A percentile compares a stretch with the other conserved stretches of the same genome.
phyloP scores from a whole-genome alignment of 2,113 vertebrate species.

The Sakesphorus luctuosus region DNA sequence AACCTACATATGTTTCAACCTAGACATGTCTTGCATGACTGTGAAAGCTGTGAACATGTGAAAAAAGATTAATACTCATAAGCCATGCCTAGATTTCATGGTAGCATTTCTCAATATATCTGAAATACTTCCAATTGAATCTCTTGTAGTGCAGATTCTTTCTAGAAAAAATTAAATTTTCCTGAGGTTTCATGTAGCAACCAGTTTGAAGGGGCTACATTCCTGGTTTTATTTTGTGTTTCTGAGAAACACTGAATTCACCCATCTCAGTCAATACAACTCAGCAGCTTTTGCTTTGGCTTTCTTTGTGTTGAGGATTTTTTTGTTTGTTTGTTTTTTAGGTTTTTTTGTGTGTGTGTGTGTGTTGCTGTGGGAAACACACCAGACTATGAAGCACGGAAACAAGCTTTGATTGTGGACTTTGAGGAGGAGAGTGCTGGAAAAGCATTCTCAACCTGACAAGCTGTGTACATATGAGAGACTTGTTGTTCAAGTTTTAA shows the following conservation, averaged over 20 bases:
- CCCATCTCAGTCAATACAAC: neutral
- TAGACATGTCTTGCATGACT: rapidly evolving
- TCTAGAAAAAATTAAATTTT: neutral
- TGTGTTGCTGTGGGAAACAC: no score
- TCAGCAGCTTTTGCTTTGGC: neutral
- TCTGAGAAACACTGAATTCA: neutral
- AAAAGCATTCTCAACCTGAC: no score
- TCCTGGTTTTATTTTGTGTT: neutral
- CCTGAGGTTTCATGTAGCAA: neutral
- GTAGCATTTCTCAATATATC: neutral
- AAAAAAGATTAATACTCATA: neutral
- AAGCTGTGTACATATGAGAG: no score
- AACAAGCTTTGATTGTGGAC: no score
- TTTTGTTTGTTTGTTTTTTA: neutral
- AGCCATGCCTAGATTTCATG: neutral
- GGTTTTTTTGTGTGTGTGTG: no score
- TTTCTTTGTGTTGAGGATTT: neutral
- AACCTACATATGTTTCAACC: neutral
- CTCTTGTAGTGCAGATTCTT: neutral
- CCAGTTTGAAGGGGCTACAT: rapidly evolving
- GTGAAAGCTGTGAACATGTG: neutral
- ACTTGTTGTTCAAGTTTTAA: no score
- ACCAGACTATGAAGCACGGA: no score
- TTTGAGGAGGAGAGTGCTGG: no score
- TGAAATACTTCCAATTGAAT: neutral